A percentile compares a stretch with the other conserved stretches of the same genome.
Evolutionary conservation across 2,113 vertebrate species (phyloP).

Genomic region (Hylia prasina): DNA sequence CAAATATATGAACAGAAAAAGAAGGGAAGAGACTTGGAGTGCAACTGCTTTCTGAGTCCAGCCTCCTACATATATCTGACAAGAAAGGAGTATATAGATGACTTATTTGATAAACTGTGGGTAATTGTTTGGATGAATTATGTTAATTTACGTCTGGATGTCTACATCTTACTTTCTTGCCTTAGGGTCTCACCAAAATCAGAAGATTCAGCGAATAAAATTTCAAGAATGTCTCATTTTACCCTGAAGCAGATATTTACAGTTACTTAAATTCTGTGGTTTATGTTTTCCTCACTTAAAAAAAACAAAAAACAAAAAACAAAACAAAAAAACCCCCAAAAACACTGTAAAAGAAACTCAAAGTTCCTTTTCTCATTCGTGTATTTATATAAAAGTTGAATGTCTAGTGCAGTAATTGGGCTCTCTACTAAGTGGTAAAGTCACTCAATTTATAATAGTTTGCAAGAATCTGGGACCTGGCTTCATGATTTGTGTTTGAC

Average conservation of each 20-base stretch:
- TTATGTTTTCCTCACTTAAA: fast-evolving
- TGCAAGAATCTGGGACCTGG: not conserved
- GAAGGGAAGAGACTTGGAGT: not conserved
- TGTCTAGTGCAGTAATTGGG: not conserved
- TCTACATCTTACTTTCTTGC: not conserved
- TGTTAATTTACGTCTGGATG: not conserved
- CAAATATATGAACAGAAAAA: not conserved
- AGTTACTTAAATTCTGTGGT: not conserved
- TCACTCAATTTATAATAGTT: not conserved
- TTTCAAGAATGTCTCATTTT: not conserved
- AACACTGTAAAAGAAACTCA: not conserved
- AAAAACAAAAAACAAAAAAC: not conserved
- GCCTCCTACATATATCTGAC: not conserved
- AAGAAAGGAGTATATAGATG: not conserved
- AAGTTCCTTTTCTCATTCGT: not conserved
- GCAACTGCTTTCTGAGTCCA: not conserved
- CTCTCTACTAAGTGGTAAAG: not conserved
- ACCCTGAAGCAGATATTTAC: not conserved
- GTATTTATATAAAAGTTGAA: not conserved
- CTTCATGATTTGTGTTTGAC: not conserved
- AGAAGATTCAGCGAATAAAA: not conserved
- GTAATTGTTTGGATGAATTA: not conserved
- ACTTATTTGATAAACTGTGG: not conserved
- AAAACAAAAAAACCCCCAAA: too few relatives aligned
- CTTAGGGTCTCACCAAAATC: not conserved